Conservation (phyloP, 2,888 invertebrate species). For the Balanococcus diminutus region DNA sequence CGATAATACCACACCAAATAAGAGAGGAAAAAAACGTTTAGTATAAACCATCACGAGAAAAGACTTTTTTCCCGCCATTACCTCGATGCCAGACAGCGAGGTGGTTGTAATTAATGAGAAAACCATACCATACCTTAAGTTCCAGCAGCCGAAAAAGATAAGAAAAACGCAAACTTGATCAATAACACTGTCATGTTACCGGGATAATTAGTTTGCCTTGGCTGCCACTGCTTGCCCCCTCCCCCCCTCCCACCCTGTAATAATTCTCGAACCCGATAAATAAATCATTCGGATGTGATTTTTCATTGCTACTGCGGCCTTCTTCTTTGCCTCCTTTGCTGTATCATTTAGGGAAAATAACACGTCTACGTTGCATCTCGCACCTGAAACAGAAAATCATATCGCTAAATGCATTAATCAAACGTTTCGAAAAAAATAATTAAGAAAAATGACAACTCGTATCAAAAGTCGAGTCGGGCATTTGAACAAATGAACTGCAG, state of each 20-base stretch:
- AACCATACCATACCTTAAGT: background rate
- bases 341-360: background rate
- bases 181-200: background rate
- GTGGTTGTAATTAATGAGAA: background rate
- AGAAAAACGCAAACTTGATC: background rate
- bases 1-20: no score
- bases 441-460: no score
- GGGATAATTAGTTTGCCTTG: conserved; percentile 3
- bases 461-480: no score
- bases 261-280: no score
- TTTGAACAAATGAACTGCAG: no score
- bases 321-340: background rate
- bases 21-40: no score
- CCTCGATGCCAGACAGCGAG: background rate
- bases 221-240: background rate
- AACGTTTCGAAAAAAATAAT: background rate
- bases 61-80: no score
- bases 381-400: background rate
- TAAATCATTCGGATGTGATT: background rate
- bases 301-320: background rate
- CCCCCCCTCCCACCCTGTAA: no score
- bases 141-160: background rate
- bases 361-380: background rate
- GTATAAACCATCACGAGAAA: no score
- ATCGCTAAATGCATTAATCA: background rate